Evolutionary conservation across 2,888 invertebrate genomes (phyloP).

Genomic region (Drosophila nigricruria): DNA sequence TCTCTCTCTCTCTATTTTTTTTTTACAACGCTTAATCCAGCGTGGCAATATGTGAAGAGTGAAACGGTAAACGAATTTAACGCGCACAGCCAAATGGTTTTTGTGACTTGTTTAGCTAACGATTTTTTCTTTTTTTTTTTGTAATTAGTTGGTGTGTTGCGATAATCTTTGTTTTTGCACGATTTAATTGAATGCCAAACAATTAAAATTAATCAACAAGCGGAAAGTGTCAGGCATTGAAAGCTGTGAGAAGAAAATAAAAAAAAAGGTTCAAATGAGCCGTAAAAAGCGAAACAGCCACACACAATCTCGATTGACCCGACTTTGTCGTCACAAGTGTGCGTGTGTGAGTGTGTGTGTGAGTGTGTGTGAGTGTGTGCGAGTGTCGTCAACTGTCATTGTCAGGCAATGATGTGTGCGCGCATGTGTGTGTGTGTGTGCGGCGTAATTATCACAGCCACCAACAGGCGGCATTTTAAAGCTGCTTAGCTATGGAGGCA

Average conservation of each 20-base stretch:
- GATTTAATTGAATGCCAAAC: constrained; percentile 52
- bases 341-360: not conserved
- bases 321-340: not conserved
- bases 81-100: constrained; percentile 11
- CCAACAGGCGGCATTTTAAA: constrained; percentile 51
- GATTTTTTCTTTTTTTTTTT: constrained; percentile 11
- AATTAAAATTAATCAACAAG: constrained; percentile 43
- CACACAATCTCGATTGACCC: constrained; percentile 31
- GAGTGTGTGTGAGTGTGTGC: not conserved
- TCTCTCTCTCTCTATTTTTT: no score
- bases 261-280: constrained; percentile 60
- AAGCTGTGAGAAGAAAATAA: constrained; percentile 18
- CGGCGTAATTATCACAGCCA: constrained; percentile 51
- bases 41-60: constrained; percentile 2
- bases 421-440: constrained; percentile 6
- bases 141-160: constrained; percentile 31
- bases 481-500: constrained; percentile 47
- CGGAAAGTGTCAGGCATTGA: constrained; percentile 38
- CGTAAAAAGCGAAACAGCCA: constrained; percentile 42
- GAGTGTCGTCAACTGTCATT: constrained; percentile 27
- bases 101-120: constrained; percentile 29
- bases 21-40: constrained; percentile 14
- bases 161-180: constrained; percentile 45
- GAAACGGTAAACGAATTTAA: constrained; percentile 10
- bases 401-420: constrained; percentile 29